Conservation (phyloP, 2,797 vertebrate genomes). For the Mergus octosetaceus region DNA sequence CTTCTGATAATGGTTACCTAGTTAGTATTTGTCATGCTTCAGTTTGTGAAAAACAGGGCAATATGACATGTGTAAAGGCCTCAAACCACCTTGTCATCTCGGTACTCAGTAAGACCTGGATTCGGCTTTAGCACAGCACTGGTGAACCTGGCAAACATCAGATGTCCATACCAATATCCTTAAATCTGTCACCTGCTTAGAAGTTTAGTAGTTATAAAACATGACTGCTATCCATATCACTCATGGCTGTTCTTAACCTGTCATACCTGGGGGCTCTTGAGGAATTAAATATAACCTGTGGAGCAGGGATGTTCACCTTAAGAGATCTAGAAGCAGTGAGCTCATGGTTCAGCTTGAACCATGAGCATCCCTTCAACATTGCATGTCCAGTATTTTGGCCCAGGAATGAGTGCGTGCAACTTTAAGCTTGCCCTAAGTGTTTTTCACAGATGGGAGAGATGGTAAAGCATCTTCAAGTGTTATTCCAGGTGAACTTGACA, state of each 20-base stretch:
- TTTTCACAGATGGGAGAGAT: background rate
- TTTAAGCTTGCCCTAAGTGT: background rate
- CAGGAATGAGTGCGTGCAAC: background rate
- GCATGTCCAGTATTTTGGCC: fast-evolving
- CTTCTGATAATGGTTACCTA: background rate
- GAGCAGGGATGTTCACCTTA: background rate
- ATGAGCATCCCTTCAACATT: fast-evolving
- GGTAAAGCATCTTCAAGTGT: background rate
- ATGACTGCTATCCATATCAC: background rate
- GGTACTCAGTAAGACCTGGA: background rate
- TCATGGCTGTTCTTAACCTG: background rate
- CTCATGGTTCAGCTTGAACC: background rate
- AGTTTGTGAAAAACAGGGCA: background rate
- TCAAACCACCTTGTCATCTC: background rate
- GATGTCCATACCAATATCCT: background rate
- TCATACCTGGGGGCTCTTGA: background rate
- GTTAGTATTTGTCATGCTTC: background rate
- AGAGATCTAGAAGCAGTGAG: background rate
- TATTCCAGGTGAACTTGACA: background rate
- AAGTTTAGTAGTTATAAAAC: background rate
- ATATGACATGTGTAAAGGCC: background rate
- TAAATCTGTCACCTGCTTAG: background rate
- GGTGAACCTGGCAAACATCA: background rate
- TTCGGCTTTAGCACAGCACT: background rate
- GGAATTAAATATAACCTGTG: background rate